These are phyloP conservation scores for Branchellion lobata DNA, from an alignment of 2,888 invertebrate genomes.

Conservation along the genomic window DNA sequence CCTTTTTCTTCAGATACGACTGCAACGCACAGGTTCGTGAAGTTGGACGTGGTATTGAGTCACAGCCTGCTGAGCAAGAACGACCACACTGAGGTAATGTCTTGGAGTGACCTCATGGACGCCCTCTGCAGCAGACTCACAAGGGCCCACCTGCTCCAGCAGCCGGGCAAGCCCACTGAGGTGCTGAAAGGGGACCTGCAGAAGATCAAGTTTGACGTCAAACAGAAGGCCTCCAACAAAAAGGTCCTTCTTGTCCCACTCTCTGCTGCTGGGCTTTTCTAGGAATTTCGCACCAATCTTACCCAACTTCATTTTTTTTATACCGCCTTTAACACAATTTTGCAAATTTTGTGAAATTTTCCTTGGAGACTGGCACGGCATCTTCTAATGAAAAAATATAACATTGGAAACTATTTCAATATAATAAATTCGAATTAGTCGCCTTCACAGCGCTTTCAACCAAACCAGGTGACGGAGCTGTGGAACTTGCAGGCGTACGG, in stretches of 20 bases:
- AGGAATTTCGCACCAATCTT: too few species aligned
- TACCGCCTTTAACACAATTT: too few species aligned
- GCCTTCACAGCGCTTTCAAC: too few species aligned
- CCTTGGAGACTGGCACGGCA: too few species aligned
- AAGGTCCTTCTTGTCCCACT: too few species aligned
- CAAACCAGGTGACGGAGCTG: neutral
- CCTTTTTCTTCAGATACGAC: too few species aligned
- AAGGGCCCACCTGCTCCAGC: neutral
- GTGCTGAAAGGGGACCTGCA: neutral
- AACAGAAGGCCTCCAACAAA: neutral
- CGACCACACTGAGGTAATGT: neutral
- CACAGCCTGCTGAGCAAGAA: neutral
- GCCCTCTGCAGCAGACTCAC: neutral
- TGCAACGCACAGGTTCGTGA: neutral
- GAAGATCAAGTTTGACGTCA: conserved; percentile 2
- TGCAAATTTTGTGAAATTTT: too few species aligned
- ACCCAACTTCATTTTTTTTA: too few species aligned
- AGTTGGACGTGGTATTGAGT: neutral
- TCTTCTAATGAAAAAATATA: too few species aligned
- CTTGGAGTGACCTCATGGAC: neutral
- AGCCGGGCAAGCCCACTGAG: neutral
- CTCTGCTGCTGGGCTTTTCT: too few species aligned
- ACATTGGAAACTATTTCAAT: too few species aligned
- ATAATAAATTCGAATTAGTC: too few species aligned
- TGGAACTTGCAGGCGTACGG: neutral